Percentiles rank a stretch among this genome's conserved stretches.
Evolutionary conservation across 2,113 vertebrate species (phyloP).

Genomic region (Hoplias malabaricus): DNA sequence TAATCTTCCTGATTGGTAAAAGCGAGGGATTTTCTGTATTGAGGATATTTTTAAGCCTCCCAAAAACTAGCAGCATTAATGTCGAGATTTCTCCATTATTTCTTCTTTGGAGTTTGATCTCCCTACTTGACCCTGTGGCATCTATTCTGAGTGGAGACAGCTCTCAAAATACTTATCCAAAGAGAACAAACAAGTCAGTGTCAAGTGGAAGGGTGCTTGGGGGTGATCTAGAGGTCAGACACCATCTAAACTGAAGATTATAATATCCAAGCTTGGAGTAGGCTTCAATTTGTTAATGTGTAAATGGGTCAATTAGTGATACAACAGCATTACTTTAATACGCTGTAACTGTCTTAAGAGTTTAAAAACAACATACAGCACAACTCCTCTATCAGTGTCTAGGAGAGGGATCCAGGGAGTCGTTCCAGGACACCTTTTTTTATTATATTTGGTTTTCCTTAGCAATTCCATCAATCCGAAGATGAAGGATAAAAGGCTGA

Average conservation of each 20-base stretch:
- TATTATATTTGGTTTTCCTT: neutral
- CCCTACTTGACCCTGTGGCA: neutral
- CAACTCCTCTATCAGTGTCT: neutral
- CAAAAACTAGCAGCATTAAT: neutral
- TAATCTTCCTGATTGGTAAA: neutral
- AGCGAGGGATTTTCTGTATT: neutral
- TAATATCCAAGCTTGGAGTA: neutral
- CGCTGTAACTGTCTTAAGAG: too few relatives aligned
- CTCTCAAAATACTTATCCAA: neutral
- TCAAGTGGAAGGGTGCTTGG: neutral
- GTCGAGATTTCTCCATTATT: neutral
- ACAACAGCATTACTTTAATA: neutral
- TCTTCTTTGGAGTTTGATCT: neutral
- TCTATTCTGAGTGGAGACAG: neutral
- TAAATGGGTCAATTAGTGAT: neutral
- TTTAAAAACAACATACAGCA: neutral
- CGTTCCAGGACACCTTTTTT: neutral
- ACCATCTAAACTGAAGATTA: neutral
- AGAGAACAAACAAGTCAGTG: neutral
- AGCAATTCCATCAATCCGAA: conserved; percentile 9
- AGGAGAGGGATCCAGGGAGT: neutral
- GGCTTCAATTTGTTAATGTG: neutral
- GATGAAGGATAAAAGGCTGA: conserved; percentile 7
- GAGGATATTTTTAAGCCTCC: neutral
- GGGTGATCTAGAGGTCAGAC: neutral